Evolutionary conservation across 2,888 invertebrate species (phyloP), one percentile per base, ranked within the genome.

Genomic region (Petrophora chlorosata): DNA sequence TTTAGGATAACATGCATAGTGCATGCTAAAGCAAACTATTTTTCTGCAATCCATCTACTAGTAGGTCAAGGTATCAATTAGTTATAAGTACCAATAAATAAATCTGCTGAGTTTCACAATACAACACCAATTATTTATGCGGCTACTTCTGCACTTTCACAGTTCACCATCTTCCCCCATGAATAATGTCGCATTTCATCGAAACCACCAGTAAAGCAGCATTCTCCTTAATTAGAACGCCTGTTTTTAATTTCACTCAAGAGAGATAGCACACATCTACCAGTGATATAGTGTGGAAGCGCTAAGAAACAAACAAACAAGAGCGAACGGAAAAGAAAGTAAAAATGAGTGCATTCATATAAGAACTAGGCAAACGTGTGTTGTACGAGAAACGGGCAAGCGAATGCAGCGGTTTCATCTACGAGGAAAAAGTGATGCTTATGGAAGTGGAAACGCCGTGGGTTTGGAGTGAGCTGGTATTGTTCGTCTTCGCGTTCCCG

Each of bases 261-360:
- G 23, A 36, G 35, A 32, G 30, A 44, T 46, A 43, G 22, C 45
- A 53, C 32, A 35, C 50, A 54, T 56, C 50, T 61, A 56, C 50
- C 38, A 43, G 44, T 44, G 40, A 44, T 56, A 46, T 36, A 58
- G 56, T 63, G 55, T 67, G 56, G 63, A 70, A 68, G 68, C 61
- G 66, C 66, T 28, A 29, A 67, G 69, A 72, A 76, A 75, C 73
- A 75, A 82, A 75, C 74, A 75, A 82, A 80, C 65, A 87, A 87
- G 84, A 86, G 88, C 85, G 88, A 88, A 83, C 79, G 85, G 85
- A 86, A 86, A 86, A 84, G 90, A 90, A 89, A 90, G 90, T 89
- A 90, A 90, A 88, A 89, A 87, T 88, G 84, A 86, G 82, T 80
- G 79, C 85, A 85, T 76, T 71, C 81, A 77, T 82, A 85, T 77